Conservation (phyloP, 2,888 invertebrate species). For the Plagodis dolabraria region DNA sequence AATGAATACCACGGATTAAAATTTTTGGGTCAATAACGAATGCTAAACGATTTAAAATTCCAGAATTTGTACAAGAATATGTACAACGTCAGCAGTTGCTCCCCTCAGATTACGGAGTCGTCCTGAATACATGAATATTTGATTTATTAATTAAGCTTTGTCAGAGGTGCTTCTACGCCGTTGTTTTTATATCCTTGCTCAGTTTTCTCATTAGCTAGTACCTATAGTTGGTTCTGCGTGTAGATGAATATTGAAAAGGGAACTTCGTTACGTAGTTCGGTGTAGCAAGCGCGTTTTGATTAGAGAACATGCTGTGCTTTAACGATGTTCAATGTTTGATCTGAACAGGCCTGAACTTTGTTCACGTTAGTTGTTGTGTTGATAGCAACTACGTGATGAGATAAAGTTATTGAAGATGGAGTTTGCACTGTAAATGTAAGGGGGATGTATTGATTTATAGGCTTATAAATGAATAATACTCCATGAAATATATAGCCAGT, state of each 20-base stretch:
- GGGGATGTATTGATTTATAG: too few species aligned
- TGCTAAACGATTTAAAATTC: slow-evolving; percentile 31
- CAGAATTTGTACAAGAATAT: slow-evolving; percentile 31
- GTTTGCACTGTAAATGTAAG: too few species aligned
- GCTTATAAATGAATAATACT: too few species aligned
- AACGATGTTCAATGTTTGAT: slow-evolving; percentile 11
- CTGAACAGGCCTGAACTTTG: too few species aligned
- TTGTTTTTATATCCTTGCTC: slow-evolving; percentile 41
- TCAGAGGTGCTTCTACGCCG: slow-evolving; percentile 45
- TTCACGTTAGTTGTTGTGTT: too few species aligned
- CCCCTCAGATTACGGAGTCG: slow-evolving; percentile 54
- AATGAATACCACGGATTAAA: slow-evolving; percentile 3
- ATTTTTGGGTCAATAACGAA: slow-evolving; percentile 2
- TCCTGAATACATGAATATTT: slow-evolving; percentile 77
- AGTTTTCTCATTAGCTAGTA: slow-evolving; percentile 25
- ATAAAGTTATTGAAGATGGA: too few species aligned
- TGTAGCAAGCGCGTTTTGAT: slow-evolving; percentile 17
- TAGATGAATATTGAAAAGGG: slow-evolving; percentile 32
- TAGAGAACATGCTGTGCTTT: slow-evolving; percentile 6
- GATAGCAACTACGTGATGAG: not conserved
- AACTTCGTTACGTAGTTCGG: slow-evolving; percentile 15
- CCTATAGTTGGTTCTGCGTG: slow-evolving; percentile 23
- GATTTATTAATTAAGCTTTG: slow-evolving; percentile 73
- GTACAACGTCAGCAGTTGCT: slow-evolving; percentile 32
- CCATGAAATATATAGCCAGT: too few species aligned